Evolutionary conservation across 2,113 vertebrate genomes (phyloP).

Genomic region (Ochotona princeps): DNA sequence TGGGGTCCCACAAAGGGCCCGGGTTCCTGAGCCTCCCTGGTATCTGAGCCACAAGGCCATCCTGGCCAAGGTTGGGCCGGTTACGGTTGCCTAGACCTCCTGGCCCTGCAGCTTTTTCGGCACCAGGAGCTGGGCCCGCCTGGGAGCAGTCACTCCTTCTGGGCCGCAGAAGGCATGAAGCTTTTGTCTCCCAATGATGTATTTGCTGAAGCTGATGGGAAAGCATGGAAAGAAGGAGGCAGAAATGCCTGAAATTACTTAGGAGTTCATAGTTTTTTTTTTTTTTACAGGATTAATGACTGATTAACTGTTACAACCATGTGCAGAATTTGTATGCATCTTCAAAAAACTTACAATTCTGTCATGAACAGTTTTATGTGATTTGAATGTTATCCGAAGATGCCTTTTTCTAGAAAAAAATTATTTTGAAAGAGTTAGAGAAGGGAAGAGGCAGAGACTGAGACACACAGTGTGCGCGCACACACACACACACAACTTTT

Average conservation of each 20-base stretch:
- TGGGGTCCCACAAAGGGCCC: accelerated
- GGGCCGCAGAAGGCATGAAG: neutral
- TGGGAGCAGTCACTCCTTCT: neutral
- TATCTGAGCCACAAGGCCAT: neutral
- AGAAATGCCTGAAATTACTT: neutral
- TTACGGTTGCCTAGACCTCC: neutral
- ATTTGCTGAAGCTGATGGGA: neutral
- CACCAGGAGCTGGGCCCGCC: too few species aligned
- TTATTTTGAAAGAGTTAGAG: too few species aligned
- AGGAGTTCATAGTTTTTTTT: neutral
- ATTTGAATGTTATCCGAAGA: neutral
- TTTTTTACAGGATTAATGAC: constrained; percentile 9
- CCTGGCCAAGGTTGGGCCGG: too few species aligned
- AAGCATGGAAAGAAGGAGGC: neutral
- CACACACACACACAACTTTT: too few species aligned
- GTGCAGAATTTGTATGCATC: neutral
- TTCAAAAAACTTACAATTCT: constrained; percentile 19
- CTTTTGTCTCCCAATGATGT: neutral
- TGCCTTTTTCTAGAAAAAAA: too few species aligned
- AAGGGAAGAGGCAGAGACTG: too few species aligned
- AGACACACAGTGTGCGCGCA: too few species aligned
- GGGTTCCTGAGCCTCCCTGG: neutral
- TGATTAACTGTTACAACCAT: constrained; percentile 19
- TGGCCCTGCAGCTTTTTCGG: neutral
- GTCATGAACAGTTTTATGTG: neutral